phyloP scores from a whole-genome alignment of 2,113 vertebrate genomes.

The Macroglossus sobrinus region DNA sequence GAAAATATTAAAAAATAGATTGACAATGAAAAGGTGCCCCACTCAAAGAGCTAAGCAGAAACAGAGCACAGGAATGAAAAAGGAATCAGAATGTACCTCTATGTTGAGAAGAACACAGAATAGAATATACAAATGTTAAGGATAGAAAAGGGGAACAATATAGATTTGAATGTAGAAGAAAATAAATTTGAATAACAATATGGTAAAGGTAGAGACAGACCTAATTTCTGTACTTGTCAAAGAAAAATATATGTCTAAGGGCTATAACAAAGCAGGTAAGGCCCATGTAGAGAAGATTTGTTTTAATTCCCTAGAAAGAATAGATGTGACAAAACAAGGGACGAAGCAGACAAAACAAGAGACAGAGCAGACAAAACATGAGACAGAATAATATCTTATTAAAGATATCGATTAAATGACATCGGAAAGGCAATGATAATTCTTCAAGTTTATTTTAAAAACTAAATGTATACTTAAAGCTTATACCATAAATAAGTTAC shows the following conservation, averaged over 20 bases:
- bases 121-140: neutral
- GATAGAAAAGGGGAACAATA: neutral
- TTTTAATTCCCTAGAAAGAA: neutral
- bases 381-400: neutral
- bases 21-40: neutral
- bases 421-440: neutral
- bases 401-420: neutral
- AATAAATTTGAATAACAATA: neutral
- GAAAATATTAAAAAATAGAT: neutral
- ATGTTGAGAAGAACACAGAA: neutral
- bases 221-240: neutral
- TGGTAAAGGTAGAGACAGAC: neutral
- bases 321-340: neutral
- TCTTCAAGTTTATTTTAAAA: neutral
- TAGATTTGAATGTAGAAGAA: neutral
- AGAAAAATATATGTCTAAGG: neutral
- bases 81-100: neutral
- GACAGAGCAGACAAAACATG: neutral
- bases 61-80: neutral
- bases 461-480: neutral
- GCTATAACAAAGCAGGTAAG: neutral
- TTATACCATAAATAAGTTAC: neutral
- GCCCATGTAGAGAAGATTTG: neutral
- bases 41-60: neutral
- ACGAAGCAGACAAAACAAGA: neutral